phyloP scores from a whole-genome alignment of 1,140 invertebrate species.

The Acyrthosiphon pisum region DNA sequence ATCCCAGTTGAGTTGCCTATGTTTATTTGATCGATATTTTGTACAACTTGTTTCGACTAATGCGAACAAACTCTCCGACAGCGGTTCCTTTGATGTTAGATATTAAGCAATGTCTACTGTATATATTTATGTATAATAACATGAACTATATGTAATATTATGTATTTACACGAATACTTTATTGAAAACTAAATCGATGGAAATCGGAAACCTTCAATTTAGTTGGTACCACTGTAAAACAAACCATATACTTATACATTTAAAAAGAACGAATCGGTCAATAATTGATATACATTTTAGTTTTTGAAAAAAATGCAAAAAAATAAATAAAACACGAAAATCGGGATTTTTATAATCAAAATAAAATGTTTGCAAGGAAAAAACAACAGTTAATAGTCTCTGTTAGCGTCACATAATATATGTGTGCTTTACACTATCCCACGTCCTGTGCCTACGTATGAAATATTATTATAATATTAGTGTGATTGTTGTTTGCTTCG shows the following conservation, averaged over 20 bases:
- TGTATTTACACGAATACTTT: not conserved
- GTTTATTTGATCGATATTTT: not conserved
- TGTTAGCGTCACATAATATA: too few relatives aligned
- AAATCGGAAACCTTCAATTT: not conserved
- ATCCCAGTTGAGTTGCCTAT: not conserved
- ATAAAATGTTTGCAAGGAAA: not conserved
- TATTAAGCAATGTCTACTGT: not conserved
- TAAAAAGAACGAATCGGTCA: too few relatives aligned
- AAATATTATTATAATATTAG: not conserved
- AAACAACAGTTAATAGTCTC: not conserved
- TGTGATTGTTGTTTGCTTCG: conserved; percentile 37
- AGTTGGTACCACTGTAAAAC: too few relatives aligned
- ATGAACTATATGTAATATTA: not conserved
- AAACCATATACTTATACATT: too few relatives aligned
- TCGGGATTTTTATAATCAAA: not conserved
- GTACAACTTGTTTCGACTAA: not conserved
- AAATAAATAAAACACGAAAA: not conserved
- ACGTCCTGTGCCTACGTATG: too few relatives aligned
- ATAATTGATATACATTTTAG: too few relatives aligned
- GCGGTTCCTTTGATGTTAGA: not conserved
- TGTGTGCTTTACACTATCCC: too few relatives aligned
- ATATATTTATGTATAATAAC: not conserved
- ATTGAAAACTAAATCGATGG: not conserved
- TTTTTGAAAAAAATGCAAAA: not conserved
- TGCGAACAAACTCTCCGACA: not conserved